Evolutionary conservation across 2,113 vertebrate species (phyloP), one percentile per base, ranked within the genome.

Genomic region (Xiphophorus couchianus): DNA sequence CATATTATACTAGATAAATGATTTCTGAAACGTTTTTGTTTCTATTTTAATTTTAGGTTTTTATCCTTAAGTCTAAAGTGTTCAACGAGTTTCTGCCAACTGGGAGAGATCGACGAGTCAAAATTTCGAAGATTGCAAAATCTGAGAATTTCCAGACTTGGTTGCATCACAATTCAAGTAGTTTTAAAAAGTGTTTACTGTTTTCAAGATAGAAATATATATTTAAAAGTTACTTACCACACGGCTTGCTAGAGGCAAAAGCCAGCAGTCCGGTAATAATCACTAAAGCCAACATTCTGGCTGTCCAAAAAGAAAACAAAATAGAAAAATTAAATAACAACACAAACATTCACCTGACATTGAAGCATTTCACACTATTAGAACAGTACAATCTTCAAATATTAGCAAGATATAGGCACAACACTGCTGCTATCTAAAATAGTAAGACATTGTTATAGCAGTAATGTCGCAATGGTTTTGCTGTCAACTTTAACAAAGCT

Each of bases 251-350:
- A 22, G 74, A 89, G n/a, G 80, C 70, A 82, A 90, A 77, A 64
- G 84, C 86, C 63, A 94, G 11, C 11, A 94, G 73, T 15, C 63
- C 62, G 17, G 81, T 39, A 25, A 93, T 42, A 54, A 92, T n/a
- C 13, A 90, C 37, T 33, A 90, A 51, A 66, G 44, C 35, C 51
- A 87, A 68, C 92, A 94, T 94, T 78, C 27, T 85, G 61, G 28
- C 71, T 78, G 48, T 4, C 77, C 31, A 73, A 72, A 44, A 84
- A 5, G 39, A 54, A 64, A 67, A 37, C 8, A 35, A 69, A 12
- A 51, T 35, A n/a, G 12, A 61, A 68, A 75, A 0, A 19, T 62
- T 64, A 1, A 17, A 74, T 12, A 75, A 63, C 19, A 75, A 63
- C 19, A 65, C 22, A 69, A 5, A 58, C 31, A 66, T 66, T 44